A percentile compares a stretch with the other conserved stretches of the same genome.
phyloP scores from a whole-genome alignment of 2,888 invertebrate species.

The Ectemnius cavifrons region DNA sequence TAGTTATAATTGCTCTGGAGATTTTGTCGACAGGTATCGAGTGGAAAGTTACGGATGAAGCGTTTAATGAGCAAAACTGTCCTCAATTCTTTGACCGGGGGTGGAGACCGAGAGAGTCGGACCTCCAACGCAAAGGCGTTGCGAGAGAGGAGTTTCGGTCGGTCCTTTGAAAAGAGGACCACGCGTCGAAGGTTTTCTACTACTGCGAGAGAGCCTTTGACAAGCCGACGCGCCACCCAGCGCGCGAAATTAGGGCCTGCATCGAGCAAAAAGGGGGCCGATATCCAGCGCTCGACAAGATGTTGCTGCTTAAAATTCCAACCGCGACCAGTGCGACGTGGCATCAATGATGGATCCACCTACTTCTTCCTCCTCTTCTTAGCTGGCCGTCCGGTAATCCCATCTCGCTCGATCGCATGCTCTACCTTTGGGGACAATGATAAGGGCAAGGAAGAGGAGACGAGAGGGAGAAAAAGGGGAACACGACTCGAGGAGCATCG shows the following conservation, averaged over 20 bases:
- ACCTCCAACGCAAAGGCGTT: background rate
- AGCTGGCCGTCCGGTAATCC: conserved; percentile 37
- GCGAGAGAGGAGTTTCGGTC: too few relatives aligned
- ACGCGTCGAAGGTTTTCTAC: conserved; percentile 35
- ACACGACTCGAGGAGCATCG: conserved; percentile 34
- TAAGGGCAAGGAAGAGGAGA: conserved; percentile 32
- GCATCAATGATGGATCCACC: conserved; percentile 72
- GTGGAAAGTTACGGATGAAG: too few relatives aligned
- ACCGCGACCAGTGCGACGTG: conserved; percentile 62
- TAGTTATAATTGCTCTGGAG: too few relatives aligned
- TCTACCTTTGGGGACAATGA: conserved; percentile 37
- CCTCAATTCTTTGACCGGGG: conserved; percentile 1
- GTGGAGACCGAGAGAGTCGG: too few relatives aligned
- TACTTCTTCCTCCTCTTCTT: conserved; percentile 45
- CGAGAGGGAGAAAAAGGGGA: conserved; percentile 27
- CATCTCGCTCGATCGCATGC: conserved; percentile 42
- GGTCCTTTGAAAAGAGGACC: conserved; percentile 26
- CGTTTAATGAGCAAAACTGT: too few relatives aligned
- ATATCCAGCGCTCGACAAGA: conserved; percentile 64
- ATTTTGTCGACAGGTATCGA: too few relatives aligned
- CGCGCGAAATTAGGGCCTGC: conserved; percentile 72
- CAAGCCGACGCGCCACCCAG: conserved; percentile 73
- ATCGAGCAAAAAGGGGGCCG: conserved; percentile 65
- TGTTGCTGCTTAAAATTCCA: conserved; percentile 73
- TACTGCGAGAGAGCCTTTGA: conserved; percentile 62